Evolutionary conservation across 2,797 vertebrate species (phyloP).

Genomic region (Carduelis carduelis): DNA sequence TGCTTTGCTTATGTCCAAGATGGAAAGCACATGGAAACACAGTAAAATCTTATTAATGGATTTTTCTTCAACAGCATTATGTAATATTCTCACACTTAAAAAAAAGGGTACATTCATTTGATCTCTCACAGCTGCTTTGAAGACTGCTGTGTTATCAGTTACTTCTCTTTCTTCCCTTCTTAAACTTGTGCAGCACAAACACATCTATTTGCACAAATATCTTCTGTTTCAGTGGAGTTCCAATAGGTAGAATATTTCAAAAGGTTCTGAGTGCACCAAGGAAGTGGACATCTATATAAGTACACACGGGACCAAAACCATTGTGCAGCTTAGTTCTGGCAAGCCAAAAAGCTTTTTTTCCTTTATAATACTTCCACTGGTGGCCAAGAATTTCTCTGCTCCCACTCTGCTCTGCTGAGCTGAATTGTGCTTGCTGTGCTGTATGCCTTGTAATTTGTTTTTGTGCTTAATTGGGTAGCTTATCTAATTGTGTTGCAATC

Average conservation of each 20-base stretch:
- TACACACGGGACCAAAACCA: neutral
- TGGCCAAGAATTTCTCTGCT: neutral
- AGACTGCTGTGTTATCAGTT: neutral
- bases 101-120: neutral
- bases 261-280: neutral
- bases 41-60: neutral
- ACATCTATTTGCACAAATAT: neutral
- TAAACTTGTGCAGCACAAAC: neutral
- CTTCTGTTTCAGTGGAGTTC: neutral
- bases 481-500: slow-evolving; percentile 16
- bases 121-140: neutral
- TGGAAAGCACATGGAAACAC: neutral
- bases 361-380: neutral
- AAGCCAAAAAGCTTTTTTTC: neutral
- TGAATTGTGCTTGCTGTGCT: neutral
- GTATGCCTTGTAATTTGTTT: slow-evolving; percentile 1
- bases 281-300: neutral
- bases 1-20: neutral
- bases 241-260: neutral
- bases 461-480: slow-evolving; percentile 14
- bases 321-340: neutral
- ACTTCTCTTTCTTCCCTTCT: neutral
- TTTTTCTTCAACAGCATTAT: neutral
- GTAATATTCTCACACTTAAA: neutral
- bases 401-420: neutral